Percentiles rank a stretch among this genome's conserved stretches.
Evolutionary conservation across 2,888 invertebrate genomes (phyloP).

Genomic region (Sinelater perroti): DNA sequence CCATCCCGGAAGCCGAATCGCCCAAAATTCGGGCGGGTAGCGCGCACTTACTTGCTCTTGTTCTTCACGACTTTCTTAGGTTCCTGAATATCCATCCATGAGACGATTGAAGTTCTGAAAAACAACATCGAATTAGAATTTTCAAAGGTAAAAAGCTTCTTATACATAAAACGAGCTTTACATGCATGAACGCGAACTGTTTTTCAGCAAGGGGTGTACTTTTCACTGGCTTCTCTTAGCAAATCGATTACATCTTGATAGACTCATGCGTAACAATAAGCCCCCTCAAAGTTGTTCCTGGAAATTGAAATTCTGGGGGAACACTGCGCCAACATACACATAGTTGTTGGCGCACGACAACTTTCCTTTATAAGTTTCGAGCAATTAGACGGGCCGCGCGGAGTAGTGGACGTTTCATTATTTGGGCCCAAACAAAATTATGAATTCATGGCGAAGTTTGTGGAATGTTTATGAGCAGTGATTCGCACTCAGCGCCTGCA

Average conservation of each 20-base stretch:
- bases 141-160: not conserved
- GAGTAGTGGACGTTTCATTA: conserved; percentile 21
- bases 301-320: too few relatives aligned
- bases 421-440: conserved; percentile 19
- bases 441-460: conserved; percentile 18
- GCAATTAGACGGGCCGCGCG: conserved; percentile 15
- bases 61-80: conserved; percentile 53
- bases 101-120: conserved; percentile 55
- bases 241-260: too few relatives aligned
- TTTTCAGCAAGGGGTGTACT: too few relatives aligned
- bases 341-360: too few relatives aligned
- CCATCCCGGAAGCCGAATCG: conserved; percentile 18
- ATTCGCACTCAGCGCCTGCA: conserved; percentile 20
- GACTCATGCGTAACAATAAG: too few relatives aligned
- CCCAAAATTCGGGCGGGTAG: not conserved
- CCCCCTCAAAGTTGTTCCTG: too few relatives aligned
- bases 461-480: conserved; percentile 15
- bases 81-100: conserved; percentile 62
- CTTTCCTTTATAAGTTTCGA: conserved; percentile 13
- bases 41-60: conserved; percentile 57
- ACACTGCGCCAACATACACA: too few relatives aligned
- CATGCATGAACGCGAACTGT: too few relatives aligned
- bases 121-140: conserved; percentile 32
- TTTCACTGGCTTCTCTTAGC: too few relatives aligned
- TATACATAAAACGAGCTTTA: not conserved